Evolutionary conservation across 1,140 invertebrate species (phyloP).

Genomic region (Eciton burchellii): DNA sequence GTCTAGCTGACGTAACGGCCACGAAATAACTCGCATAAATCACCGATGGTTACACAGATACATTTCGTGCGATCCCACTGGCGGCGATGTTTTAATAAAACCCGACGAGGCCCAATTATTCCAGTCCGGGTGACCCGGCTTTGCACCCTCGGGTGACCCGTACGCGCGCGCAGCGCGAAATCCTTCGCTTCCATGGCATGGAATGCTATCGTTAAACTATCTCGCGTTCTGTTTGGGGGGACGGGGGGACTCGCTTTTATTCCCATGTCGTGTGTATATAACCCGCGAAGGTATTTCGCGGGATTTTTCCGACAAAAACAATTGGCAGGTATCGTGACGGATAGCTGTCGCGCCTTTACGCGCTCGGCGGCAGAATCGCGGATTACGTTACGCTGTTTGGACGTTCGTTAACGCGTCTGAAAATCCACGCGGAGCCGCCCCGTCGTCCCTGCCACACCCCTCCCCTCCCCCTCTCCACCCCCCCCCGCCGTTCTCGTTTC

Average conservation of each 20-base stretch:
- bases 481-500: not conserved
- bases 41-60: constrained; percentile 75
- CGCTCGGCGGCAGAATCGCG: constrained; percentile 34
- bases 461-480: too few relatives aligned
- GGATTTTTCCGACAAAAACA: constrained; percentile 47
- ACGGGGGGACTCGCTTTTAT: constrained; percentile 41
- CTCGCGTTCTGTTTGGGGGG: constrained; percentile 38
- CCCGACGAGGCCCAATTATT: constrained; percentile 73
- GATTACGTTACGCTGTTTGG: constrained; percentile 55
- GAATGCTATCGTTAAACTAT: constrained; percentile 33
- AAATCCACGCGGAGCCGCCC: constrained; percentile 30
- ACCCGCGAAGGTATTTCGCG: constrained; percentile 13
- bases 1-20: constrained; percentile 68
- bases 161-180: constrained; percentile 10
- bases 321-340: constrained; percentile 34
- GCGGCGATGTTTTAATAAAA: constrained; percentile 76
- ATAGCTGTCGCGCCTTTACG: constrained; percentile 49
- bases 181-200: constrained; percentile 14
- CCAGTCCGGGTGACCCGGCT: constrained; percentile 62
- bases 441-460: too few relatives aligned
- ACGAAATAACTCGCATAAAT: constrained; percentile 76
- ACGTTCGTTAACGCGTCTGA: constrained; percentile 30
- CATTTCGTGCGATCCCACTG: constrained; percentile 70
- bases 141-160: constrained; percentile 43
- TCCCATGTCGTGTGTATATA: constrained; percentile 7